These are phyloP conservation scores for Callorhinus ursinus DNA, from an alignment of 2,113 vertebrate species.

Conservation along the genomic window DNA sequence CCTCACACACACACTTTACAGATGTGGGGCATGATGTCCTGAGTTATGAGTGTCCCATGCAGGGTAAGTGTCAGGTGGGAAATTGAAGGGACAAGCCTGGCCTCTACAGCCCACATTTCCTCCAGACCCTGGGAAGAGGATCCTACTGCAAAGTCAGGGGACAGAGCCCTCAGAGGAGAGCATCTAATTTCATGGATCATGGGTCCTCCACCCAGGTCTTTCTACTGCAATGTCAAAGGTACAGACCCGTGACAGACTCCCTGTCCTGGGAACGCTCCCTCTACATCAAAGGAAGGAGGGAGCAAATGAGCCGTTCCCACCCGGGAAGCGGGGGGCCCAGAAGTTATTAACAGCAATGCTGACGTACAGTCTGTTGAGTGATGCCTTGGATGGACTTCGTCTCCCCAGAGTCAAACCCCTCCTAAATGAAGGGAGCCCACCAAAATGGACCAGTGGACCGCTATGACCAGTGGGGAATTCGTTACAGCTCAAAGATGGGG, in stretches of 20 bases:
- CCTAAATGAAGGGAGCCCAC: not conserved
- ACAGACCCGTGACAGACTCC: conserved; percentile 27
- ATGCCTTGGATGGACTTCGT: no score
- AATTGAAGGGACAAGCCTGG: no score
- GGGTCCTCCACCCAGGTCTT: not conserved
- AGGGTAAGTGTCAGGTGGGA: not conserved
- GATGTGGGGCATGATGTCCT: rapidly evolving
- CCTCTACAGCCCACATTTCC: rapidly evolving
- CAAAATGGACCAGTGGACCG: no score
- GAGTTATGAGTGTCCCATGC: rapidly evolving
- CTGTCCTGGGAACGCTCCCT: conserved; percentile 49
- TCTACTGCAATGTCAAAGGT: conserved; percentile 37
- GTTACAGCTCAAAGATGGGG: rapidly evolving
- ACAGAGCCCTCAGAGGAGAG: not conserved
- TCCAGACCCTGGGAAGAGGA: not conserved
- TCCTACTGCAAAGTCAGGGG: not conserved
- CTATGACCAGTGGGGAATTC: rapidly evolving
- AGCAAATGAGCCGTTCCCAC: rapidly evolving
- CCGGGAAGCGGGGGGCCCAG: not conserved
- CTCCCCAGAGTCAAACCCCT: not conserved
- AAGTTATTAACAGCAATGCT: not conserved
- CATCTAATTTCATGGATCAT: conserved; percentile 24
- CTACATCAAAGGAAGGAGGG: not conserved
- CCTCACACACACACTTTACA: not conserved
- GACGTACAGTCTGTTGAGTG: rapidly evolving